Conservation (phyloP, 2,797 vertebrate species). For the Mormyrops attenuatus region DNA sequence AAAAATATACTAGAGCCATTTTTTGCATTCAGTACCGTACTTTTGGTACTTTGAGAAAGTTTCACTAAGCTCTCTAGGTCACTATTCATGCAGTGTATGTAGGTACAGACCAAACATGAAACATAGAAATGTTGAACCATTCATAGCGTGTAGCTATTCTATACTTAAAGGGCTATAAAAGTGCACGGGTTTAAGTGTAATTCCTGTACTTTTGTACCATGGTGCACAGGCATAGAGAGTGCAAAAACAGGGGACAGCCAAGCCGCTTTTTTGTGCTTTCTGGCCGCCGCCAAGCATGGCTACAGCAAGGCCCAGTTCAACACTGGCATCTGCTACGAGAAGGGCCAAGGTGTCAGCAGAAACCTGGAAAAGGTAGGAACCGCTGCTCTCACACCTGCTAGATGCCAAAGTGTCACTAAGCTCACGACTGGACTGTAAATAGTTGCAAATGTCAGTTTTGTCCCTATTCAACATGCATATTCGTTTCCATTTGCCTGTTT, state of each 20-base stretch:
- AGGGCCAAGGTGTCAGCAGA: slow-evolving; percentile 70
- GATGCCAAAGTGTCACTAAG: neutral
- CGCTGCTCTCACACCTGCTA: neutral
- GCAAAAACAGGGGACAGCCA: slow-evolving; percentile 55
- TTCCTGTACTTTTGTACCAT: neutral
- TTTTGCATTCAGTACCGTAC: neutral
- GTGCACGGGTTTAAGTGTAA: no score
- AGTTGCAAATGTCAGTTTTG: neutral
- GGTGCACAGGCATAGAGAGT: slow-evolving; percentile 70
- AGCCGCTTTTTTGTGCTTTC: slow-evolving; percentile 77
- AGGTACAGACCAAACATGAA: neutral
- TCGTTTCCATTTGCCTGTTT: neutral
- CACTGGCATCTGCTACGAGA: slow-evolving; percentile 81
- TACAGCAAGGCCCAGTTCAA: slow-evolving; percentile 94
- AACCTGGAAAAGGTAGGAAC: slow-evolving; percentile 68
- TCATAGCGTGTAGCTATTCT: neutral
- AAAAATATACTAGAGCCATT: neutral
- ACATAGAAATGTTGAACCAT: neutral
- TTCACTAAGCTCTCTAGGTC: neutral
- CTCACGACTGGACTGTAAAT: neutral
- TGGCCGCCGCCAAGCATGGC: slow-evolving; percentile 71
- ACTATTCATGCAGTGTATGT: neutral
- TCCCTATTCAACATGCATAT: neutral
- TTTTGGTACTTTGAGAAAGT: neutral
- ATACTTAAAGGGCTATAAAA: neutral